These are phyloP conservation scores for Bombus turneri DNA, from an alignment of 1,140 invertebrate genomes.

Conservation along the genomic window DNA sequence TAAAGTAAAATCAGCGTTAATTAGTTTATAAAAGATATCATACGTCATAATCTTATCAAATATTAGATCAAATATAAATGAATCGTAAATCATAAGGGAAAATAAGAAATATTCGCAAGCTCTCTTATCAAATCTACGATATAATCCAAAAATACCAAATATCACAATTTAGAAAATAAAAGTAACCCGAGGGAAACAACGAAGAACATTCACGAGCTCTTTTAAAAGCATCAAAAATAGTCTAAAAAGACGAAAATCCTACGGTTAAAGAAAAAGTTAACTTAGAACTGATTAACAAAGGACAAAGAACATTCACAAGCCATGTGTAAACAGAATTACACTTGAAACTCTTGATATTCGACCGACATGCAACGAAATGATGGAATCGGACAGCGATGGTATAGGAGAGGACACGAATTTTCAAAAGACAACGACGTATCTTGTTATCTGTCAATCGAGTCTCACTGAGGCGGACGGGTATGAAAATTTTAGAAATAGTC, in stretches of 20 bases:
- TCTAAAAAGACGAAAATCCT: too few relatives aligned
- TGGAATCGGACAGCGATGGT: background rate
- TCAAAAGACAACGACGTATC: conserved; percentile 17
- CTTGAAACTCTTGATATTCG: background rate
- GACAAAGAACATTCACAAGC: background rate
- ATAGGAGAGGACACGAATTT: background rate
- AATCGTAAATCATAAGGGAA: too few relatives aligned
- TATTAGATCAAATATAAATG: background rate
- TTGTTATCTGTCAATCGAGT: conserved; percentile 21
- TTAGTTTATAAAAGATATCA: background rate
- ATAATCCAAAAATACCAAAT: background rate
- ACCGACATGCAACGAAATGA: background rate
- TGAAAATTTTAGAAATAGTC: conserved; percentile 45
- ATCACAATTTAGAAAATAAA: background rate
- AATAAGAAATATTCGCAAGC: too few relatives aligned
- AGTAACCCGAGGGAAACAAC: background rate
- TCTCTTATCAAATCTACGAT: too few relatives aligned
- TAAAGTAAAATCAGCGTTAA: background rate
- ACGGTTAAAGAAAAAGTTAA: too few relatives aligned
- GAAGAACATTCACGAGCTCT: too few relatives aligned
- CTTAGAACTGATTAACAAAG: background rate
- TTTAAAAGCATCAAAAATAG: too few relatives aligned
- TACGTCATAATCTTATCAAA: background rate
- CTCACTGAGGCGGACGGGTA: background rate
- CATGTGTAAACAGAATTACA: background rate